Percentiles rank a stretch among this genome's conserved stretches.
phyloP scores from a whole-genome alignment of 1,140 invertebrate genomes.

The Gerris buenoi region DNA sequence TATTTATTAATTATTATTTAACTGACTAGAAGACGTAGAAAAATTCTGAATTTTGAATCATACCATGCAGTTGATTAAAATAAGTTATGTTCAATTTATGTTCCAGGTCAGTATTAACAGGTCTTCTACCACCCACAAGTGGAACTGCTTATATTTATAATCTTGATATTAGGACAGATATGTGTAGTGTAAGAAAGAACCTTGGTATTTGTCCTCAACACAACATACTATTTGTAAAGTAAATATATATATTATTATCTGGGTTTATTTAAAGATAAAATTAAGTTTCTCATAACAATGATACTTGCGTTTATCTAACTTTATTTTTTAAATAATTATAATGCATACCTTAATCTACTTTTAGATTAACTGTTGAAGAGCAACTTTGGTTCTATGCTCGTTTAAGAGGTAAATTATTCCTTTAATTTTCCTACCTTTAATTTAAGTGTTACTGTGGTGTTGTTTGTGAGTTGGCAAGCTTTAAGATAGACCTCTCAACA shows the following conservation, averaged over 20 bases:
- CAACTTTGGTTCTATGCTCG: slow-evolving; percentile 49
- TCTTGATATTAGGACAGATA: slow-evolving; percentile 41
- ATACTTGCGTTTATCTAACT: no score
- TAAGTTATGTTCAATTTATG: slow-evolving; percentile 3
- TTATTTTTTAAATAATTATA: no score
- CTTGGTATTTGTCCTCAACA: slow-evolving; percentile 84
- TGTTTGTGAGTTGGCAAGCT: no score
- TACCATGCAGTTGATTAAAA: no score
- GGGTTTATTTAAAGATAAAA: no score
- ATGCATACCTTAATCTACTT: slow-evolving; percentile 2
- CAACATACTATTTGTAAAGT: slow-evolving; percentile 78
- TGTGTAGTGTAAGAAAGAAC: slow-evolving; percentile 35
- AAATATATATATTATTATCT: no score
- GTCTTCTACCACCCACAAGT: slow-evolving; percentile 42
- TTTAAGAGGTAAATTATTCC: slow-evolving; percentile 10
- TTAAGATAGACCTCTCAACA: no score
- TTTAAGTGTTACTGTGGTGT: no score
- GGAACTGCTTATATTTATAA: slow-evolving; percentile 46
- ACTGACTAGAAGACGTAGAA: no score
- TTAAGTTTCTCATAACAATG: no score
- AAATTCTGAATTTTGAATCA: no score
- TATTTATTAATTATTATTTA: no score
- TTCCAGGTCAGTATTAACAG: slow-evolving; percentile 25
- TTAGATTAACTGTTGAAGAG: slow-evolving; percentile 62
- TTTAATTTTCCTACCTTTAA: not conserved